Base-by-base conservation (phyloP, 64 coral and sea anemone species). In the Catalaphyllia jardinei region DNA sequence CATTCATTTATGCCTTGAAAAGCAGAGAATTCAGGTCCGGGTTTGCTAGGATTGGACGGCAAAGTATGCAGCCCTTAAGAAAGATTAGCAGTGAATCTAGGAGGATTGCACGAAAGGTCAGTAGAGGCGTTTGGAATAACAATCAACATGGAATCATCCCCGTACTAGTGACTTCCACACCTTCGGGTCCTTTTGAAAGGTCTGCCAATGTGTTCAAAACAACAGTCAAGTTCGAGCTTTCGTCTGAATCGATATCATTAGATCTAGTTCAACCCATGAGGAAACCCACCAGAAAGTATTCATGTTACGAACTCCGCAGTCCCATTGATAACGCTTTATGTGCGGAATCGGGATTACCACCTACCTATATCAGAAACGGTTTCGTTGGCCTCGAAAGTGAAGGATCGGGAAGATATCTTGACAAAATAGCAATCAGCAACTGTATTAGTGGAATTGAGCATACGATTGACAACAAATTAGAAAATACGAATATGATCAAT, bases 1-100 rank as follows among this genome's bases (percentile, higher is more conserved):
- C 94, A 0, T 90, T 96, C 2, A 96, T 96, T 29, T 93, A 93
- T 20, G 92, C 91, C 67, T 38, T 92, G 12, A 86, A 92, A 57
- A 86, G 82, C 55, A 86, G 50, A 54, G 90, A 92, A 19, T 92
- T 92, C 25, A 73, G 90, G 20, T 74, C 67, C 9, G 90, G 90
- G 4, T 92, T 72, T 89, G 69, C 76, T 27, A 46, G 52, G 92
- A 64, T 75, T 69, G 83, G 92, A n/a, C 60, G 80, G 54, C 19
- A 87, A 75, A 31, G 19, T 27, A 61, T 87, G 79, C 61, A 71
- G 62, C 71, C 87, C 74, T 71, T 67, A 17, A 62, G 49, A 84
- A 33, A 9, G 80, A 17, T 39, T 75, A 64, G 52, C 57, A 71
- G 5, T 75, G 25, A 60, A 77, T 52, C 81, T 3, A 46, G 62